Base-by-base conservation (phyloP, 2,797 vertebrate genomes). In the Perodicticus potto region DNA sequence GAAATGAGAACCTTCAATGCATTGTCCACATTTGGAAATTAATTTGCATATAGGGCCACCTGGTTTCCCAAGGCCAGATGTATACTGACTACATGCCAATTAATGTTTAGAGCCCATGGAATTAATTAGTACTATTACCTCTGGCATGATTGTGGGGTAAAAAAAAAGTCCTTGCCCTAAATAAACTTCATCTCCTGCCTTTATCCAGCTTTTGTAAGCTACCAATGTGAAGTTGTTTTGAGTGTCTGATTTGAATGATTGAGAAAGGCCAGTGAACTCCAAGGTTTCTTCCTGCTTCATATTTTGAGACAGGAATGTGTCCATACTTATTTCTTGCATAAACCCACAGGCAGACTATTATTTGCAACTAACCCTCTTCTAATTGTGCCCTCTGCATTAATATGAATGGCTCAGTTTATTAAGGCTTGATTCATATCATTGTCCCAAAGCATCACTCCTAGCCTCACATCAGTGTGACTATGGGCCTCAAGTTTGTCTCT, bases 61-160 rank as follows among this genome's bases (percentile, higher is more conserved):
- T 94, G 49, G 23, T 93, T 70, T 96, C 55, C 43, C 70, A 3
- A 57, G 45, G 73, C 80, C 93, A 89, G 70, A 57, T 82, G 49
- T 59, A 74, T 63, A 23, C 49, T 77, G n/a, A 92, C 55, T 94
- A 2, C 13, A 1, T 37, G 88, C 57, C 90, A 90, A 88, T 27
- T 72, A 81, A 57, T 45, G 29, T 89, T 88, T 85, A 76, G 40
- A n/a, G 55, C 16, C 27, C 69, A 53, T 83, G 92, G 76, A 90
- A 93, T 95, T 90, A 14, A 76, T 83, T 76, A 93, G 29, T 20
- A 86, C 37, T 82, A 11, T 76, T 89, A 90, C 25, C 53, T 93
- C 74, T 89, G 86, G 59, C 32, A 53, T 45, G 59, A 83, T 82
- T 89, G 93, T 88, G 34, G 61, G 25, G 49, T 14, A 19, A 34